These are phyloP conservation scores for Sander lucioperca DNA, from an alignment of 2,113 vertebrate genomes.

Conservation along the genomic window DNA sequence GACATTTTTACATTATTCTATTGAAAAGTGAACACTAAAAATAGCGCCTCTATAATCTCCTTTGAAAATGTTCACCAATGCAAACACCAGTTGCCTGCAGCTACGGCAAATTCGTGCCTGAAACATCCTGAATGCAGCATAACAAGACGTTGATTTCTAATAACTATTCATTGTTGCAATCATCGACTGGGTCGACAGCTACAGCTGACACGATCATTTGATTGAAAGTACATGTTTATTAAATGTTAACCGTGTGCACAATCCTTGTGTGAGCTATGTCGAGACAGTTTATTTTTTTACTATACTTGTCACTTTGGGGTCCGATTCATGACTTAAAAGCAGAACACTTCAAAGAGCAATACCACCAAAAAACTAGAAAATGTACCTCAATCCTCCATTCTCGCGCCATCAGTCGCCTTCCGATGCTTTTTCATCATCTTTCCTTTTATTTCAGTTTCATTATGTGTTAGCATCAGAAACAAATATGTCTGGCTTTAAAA, in stretches of 20 bases:
- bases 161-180: background rate
- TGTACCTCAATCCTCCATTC: background rate
- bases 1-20: background rate
- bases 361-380: background rate
- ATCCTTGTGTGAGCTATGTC: background rate
- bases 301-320: background rate
- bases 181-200: background rate
- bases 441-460: background rate
- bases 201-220: background rate
- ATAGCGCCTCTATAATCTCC: background rate
- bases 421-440: background rate
- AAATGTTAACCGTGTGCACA: background rate
- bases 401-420: background rate
- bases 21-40: background rate
- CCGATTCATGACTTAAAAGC: background rate
- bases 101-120: background rate
- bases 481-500: background rate
- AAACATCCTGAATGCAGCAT: background rate
- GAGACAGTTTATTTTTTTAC: background rate
- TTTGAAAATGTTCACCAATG: background rate
- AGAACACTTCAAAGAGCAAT: background rate
- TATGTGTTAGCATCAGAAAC: background rate
- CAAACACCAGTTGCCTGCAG: background rate
- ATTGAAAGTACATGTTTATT: background rate
- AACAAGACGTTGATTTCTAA: background rate